A percentile compares a stretch with the other conserved stretches of the same genome.
These are phyloP conservation scores for Eupeodes luniger DNA, from an alignment of 2,888 invertebrate genomes.

Conservation along the genomic window DNA sequence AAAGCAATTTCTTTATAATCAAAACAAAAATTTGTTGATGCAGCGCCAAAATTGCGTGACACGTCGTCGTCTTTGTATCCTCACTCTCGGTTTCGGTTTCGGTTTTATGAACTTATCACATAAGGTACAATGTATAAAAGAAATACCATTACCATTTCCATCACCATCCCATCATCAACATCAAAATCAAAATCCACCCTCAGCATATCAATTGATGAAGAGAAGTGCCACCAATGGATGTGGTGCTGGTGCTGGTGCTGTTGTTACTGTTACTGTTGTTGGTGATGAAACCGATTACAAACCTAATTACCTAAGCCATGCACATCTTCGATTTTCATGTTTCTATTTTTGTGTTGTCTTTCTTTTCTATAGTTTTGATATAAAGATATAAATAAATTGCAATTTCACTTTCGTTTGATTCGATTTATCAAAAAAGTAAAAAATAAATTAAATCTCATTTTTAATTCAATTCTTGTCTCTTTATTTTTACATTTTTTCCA, in stretches of 20 bases:
- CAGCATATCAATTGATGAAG: conserved; percentile 56
- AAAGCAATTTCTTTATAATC: conserved; percentile 54
- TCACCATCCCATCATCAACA: neutral
- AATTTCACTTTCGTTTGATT: conserved; percentile 73
- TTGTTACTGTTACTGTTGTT: no score
- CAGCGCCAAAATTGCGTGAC: conserved; percentile 74
- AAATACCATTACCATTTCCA: conserved; percentile 10
- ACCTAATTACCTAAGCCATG: conserved; percentile 69
- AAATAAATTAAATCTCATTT: conserved; percentile 52
- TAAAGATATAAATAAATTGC: conserved; percentile 57
- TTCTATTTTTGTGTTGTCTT: conserved; percentile 6
- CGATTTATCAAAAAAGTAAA: conserved; percentile 26
- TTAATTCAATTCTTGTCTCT: conserved; percentile 49
- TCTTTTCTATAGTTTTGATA: neutral
- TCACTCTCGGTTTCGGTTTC: conserved; percentile 10
- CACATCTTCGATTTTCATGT: conserved; percentile 46
- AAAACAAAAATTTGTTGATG: conserved; percentile 68
- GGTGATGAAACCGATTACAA: conserved; percentile 58
- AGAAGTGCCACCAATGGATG: conserved; percentile 4
- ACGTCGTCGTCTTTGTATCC: conserved; percentile 40
- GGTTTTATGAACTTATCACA: conserved; percentile 57
- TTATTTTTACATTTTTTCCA: conserved; percentile 65
- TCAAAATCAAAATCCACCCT: conserved; percentile 29
- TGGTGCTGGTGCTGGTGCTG: neutral
- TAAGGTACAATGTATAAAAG: conserved; percentile 21